These are phyloP conservation scores for Brachylomia viminalis DNA, from an alignment of 2,888 invertebrate species.

Conservation along the genomic window DNA sequence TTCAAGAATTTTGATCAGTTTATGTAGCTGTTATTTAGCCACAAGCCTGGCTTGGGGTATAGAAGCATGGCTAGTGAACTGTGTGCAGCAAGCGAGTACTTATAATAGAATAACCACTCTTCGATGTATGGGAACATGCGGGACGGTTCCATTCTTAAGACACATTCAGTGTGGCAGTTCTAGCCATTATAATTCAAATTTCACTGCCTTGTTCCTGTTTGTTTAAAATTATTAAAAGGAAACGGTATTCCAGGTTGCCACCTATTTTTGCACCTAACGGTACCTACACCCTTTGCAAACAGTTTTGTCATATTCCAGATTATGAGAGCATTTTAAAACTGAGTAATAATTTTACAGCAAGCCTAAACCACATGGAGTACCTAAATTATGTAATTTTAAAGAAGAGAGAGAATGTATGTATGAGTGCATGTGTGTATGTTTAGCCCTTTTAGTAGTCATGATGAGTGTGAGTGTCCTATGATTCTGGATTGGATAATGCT, in stretches of 20 bases:
- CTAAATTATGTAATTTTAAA: conserved; percentile 1
- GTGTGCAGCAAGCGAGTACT: not conserved
- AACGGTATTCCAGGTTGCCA: not conserved
- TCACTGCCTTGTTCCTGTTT: not conserved
- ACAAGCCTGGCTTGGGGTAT: too few relatives aligned
- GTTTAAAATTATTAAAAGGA: not conserved
- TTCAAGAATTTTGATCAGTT: not conserved
- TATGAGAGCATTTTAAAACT: not conserved
- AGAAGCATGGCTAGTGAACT: not conserved
- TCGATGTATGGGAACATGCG: not conserved
- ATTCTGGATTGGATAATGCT: not conserved
- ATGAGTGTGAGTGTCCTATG: not conserved
- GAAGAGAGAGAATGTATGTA: not conserved
- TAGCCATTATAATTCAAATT: not conserved
- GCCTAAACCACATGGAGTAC: not conserved
- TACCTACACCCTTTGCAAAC: not conserved
- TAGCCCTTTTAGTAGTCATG: not conserved
- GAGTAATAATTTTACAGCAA: not conserved
- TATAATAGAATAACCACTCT: not conserved
- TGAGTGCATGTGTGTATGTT: too few relatives aligned
- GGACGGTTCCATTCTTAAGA: too few relatives aligned
- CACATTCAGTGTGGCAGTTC: not conserved
- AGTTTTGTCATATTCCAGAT: not conserved
- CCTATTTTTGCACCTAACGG: not conserved
- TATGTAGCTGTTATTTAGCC: not conserved